Base-by-base conservation (phyloP, 2,888 invertebrate species). In the Plagiodera versicolora region DNA sequence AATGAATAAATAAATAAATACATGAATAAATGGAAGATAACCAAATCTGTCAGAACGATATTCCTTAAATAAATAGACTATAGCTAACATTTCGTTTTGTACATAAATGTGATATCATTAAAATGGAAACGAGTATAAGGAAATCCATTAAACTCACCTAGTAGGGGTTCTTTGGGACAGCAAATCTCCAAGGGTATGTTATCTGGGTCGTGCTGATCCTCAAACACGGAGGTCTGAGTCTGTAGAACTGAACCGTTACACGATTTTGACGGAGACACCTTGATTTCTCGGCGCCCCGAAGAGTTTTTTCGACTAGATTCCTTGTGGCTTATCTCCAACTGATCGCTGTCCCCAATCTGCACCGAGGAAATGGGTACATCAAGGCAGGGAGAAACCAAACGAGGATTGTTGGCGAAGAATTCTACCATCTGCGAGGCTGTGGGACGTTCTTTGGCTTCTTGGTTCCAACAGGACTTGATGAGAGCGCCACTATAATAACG, bases 401-500 rank as follows among this genome's bases (percentile, higher is more conserved):
- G 85, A 14, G 91, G 90, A 77, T 89, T 88, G 71, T 87, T 89
- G 1, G 89, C 90, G 61, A 95, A 83, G 74, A 89, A 89, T 63
- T 92, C 92, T 1, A 92, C 90, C 60, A 95, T 88, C 79, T 90
- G 91, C 0, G 87, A 85, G 0, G 94, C 91, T 1, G 86, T 83
- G 2, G 93, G 92, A 17, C 95, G 86, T 70, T 86, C 84, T 63
- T 85, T 84, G 28, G 86, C 81, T 56, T 90, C 89, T 61, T 82
- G 83, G 66, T 86, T 85, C 93, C 95, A 94, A 78, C 95, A 95
- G 24, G 89, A 87, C 72, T 86, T 86, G 71, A 95, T 86, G 57
- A 95, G 81, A 47, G 83, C 85, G 76, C 88, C 88, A 69, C 92
- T 92, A n/a, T n/a, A n/a, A n/a, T n/a, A n/a, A n/a, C n/a, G n/a